Evolutionary conservation across 2,888 invertebrate genomes (phyloP), one percentile per base, ranked within the genome.

Genomic region (Panorpa germanica): DNA sequence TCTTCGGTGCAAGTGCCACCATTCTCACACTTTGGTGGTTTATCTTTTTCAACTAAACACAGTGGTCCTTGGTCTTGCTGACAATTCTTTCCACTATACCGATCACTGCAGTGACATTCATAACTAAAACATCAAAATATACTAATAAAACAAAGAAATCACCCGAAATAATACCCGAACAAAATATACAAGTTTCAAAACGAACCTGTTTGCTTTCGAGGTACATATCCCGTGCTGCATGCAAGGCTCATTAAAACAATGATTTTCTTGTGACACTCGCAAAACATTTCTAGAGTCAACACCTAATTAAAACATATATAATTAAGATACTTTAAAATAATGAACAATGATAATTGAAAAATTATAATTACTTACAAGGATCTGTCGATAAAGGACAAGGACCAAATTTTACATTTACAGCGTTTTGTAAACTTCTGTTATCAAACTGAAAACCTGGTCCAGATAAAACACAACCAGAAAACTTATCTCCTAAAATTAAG

Each of bases 41-140:
- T 47, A n/a, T n/a, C n/a, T n/a, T n/a, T n/a, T n/a, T n/a, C n/a
- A n/a, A n/a, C n/a, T 31, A 54, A 52, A 47, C 82, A 82, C 1
- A 76, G 76, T 39, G 74, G 65, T 29, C 80, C 81, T 48, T 61
- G 65, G 55, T 82, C 81, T 50, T 71, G 69, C 53, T 85, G 75
- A 56, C 88, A 88, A 57, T 83, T 82, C 57, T 76, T 76, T 40
- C 88, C 86, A 32, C 76, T 70, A 55, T 81, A 88, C 32, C 83
- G 69, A 18, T 81, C 71, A 34, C 73, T 65, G 58, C 88, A 88
- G 48, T 70, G 70, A 53, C 90, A 90, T 47, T 76, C 75, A 53
- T 83, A 86, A 36, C 69, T 59, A 40, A 11, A 28, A 25, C 10
- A 26, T 10, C 9, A 8, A 9, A 25, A 16, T 19, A 9, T 24